Base-by-base conservation (phyloP, 2,797 vertebrate genomes). In the Chanos chanos region DNA sequence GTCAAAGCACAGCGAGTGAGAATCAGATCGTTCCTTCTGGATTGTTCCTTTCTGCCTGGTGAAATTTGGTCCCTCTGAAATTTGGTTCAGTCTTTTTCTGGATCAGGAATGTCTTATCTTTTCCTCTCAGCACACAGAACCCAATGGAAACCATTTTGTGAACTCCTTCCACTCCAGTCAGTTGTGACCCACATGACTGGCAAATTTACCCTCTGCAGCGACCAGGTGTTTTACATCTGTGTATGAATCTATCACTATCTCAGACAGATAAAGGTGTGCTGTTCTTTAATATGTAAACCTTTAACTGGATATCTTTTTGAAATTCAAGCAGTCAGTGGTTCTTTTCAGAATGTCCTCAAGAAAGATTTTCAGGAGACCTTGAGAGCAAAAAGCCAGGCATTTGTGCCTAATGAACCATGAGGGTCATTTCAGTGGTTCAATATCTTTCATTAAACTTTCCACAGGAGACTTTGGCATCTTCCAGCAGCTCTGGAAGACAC, bases 381-480 rank as follows among this genome's bases (percentile, higher is more conserved):
- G 51, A 34, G 61, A 48, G 43, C 2, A 36, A 48, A 51, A 31
- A 56, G 61, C n/a, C n/a, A n/a, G n/a, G n/a, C n/a, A n/a, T n/a
- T n/a, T n/a, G n/a, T 64, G 43, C 52, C 36, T 56, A 64, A 57
- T 64, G 53, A 57, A 64, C 52, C 53, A 55, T 64, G 62, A 64
- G 53, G 53, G 62, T 64, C 62, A 64, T 41, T 27, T 44, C 55
- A 41, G 64, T 64, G 61, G 62, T 57, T 64, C 62, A 64, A 57
- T 64, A 64, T 64, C 64, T 64, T 64, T 64, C 45, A 64, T 57
- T 57, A 64, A 57, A 57, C 12, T 62, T 64, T 27, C 36, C 57
- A 36, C 44, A 56, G 19, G 22, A 25, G 10, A 49, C 36, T 47
- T 36, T 15, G 7, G 27, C 49, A 33, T 31, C n/a, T 34, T 21